These are phyloP conservation scores for Pseudomugil tenellus DNA, from an alignment of 2,797 vertebrate genomes.

Conservation along the genomic window DNA sequence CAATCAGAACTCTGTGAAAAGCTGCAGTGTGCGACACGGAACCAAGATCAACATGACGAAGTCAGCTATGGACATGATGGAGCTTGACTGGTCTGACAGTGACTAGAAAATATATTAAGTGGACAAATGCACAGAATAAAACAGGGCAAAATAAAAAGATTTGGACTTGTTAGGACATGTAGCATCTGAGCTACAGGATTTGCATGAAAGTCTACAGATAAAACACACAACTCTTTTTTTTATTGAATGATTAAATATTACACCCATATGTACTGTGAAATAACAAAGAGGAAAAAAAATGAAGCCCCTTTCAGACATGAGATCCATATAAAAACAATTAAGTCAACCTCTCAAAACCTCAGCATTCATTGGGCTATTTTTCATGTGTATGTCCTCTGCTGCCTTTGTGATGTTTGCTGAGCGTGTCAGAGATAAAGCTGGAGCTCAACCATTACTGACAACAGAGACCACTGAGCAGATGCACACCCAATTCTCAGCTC, in stretches of 20 bases:
- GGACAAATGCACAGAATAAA: constrained; percentile 20
- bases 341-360: neutral
- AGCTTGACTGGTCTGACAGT: constrained; percentile 93
- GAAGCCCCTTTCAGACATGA: constrained; percentile 9
- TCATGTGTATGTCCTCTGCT: neutral
- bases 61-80: constrained; percentile 91
- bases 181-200: constrained; percentile 46
- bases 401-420: neutral
- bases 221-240: constrained; percentile 61
- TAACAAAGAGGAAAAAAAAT: constrained; percentile 39
- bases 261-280: constrained; percentile 72
- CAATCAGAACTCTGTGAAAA: constrained; percentile 98
- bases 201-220: constrained; percentile 49
- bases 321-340: neutral
- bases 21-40: constrained; percentile 93
- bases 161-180: constrained; percentile 50
- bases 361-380: neutral
- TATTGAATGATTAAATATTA: constrained; percentile 58
- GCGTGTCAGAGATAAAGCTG: neutral
- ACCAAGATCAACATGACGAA: constrained; percentile 95
- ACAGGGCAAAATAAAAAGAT: constrained; percentile 57
- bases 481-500: neutral
- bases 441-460: neutral
- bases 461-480: neutral
- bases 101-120: constrained; percentile 64